phyloP scores from a whole-genome alignment of 2,888 invertebrate genomes.

The Brachylomia viminalis region DNA sequence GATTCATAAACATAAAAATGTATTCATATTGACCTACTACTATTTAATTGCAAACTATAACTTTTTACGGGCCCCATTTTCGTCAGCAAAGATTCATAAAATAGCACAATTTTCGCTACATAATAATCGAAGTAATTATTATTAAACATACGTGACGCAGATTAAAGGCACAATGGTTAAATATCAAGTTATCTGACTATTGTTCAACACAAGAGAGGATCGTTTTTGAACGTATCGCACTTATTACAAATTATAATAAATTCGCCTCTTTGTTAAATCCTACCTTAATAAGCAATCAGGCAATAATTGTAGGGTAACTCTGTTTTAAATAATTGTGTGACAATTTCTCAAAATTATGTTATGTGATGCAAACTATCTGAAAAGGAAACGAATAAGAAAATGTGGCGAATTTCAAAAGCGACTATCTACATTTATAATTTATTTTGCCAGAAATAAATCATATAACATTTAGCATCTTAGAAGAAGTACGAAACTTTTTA shows the following conservation, averaged over 20 bases:
- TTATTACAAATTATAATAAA: slow-evolving; percentile 58
- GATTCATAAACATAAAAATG: background rate
- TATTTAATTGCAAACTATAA: background rate
- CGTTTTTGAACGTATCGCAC: slow-evolving; percentile 53
- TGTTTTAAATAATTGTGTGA: background rate
- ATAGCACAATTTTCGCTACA: background rate
- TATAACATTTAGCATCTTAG: too few species aligned
- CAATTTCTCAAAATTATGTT: background rate
- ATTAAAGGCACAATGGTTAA: slow-evolving; percentile 35
- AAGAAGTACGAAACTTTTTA: too few species aligned
- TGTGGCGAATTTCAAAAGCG: too few species aligned
- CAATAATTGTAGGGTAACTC: slow-evolving; percentile 51
- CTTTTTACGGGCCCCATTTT: background rate
- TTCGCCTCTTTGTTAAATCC: slow-evolving; percentile 49
- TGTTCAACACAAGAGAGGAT: slow-evolving; percentile 46
- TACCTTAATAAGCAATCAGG: slow-evolving; percentile 51
- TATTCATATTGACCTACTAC: background rate
- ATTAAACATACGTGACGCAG: slow-evolving; percentile 14
- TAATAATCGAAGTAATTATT: background rate
- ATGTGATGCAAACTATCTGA: background rate
- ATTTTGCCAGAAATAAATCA: too few species aligned
- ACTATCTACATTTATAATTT: too few species aligned
- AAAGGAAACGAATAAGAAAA: background rate
- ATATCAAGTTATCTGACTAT: slow-evolving; percentile 48
- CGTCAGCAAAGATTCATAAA: background rate